A percentile compares a stretch with the other conserved stretches of the same genome.
Conservation (phyloP, 1,140 invertebrate species). For the Chlorops oryzae region DNA sequence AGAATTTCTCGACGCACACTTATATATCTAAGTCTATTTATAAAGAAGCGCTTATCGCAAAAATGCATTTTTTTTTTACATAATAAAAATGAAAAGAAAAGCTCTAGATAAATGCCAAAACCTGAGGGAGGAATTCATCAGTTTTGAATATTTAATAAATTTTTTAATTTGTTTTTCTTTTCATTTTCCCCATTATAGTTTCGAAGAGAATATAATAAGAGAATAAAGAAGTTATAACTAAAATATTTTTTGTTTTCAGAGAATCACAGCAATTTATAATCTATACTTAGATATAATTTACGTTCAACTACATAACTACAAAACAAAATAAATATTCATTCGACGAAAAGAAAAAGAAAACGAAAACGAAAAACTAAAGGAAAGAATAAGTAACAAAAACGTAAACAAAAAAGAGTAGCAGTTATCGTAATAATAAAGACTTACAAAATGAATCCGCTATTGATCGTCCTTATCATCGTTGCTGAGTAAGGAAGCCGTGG, state of each 20-base stretch:
- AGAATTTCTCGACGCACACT: too few relatives aligned
- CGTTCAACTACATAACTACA: neutral
- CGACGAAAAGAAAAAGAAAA: neutral
- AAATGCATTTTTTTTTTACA: too few relatives aligned
- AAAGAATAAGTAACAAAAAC: neutral
- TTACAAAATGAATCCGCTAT: slow-evolving; percentile 1
- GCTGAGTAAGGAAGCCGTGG: neutral
- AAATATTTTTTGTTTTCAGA: slow-evolving; percentile 1
- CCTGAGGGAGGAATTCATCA: slow-evolving; percentile 14
- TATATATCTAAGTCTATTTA: too few relatives aligned
- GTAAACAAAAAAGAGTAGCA: slow-evolving; percentile 1
- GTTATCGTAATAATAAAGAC: neutral
- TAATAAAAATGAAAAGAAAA: too few relatives aligned
- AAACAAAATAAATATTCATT: neutral
- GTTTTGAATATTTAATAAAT: neutral
- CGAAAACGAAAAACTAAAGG: neutral
- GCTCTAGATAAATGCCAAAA: slow-evolving; percentile 22
- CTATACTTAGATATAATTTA: slow-evolving; percentile 7
- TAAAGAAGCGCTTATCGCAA: too few relatives aligned
- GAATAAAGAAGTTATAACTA: slow-evolving; percentile 5
- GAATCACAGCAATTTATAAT: slow-evolving; percentile 9
- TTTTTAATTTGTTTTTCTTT: slow-evolving; percentile 6
- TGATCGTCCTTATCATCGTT: slow-evolving; percentile 18
- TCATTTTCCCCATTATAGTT: slow-evolving; percentile 6
- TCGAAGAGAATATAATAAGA: slow-evolving; percentile 2